A percentile compares a stretch with the other conserved stretches of the same genome.
Conservation (phyloP, 2,888 invertebrate species). For the Platerodrilus igneus region DNA sequence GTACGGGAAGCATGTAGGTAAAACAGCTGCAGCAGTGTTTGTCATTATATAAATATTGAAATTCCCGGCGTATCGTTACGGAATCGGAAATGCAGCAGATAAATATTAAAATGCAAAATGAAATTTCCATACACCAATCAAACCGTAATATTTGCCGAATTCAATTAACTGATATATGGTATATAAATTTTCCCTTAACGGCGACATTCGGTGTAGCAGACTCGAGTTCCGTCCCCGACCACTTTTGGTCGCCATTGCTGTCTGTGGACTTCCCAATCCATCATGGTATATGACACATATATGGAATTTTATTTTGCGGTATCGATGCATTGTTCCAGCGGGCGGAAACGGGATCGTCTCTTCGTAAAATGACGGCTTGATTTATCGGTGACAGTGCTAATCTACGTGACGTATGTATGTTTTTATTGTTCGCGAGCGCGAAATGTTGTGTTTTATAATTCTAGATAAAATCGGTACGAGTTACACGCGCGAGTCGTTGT, state of each 20-base stretch:
- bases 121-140: slow-evolving; percentile 39
- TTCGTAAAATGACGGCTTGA: slow-evolving; percentile 49
- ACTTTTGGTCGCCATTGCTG: slow-evolving; percentile 40
- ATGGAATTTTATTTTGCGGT: slow-evolving; percentile 48
- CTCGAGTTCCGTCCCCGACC: slow-evolving; percentile 30
- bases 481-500: slow-evolving; percentile 38
- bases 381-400: slow-evolving; percentile 50
- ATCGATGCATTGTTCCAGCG: slow-evolving; percentile 41
- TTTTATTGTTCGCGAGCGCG: slow-evolving; percentile 49
- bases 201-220: slow-evolving; percentile 38
- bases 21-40: too few relatives aligned
- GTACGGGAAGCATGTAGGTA: too few relatives aligned
- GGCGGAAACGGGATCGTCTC: slow-evolving; percentile 32
- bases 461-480: slow-evolving; percentile 47
- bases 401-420: slow-evolving; percentile 49
- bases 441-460: slow-evolving; percentile 48
- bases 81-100: slow-evolving; percentile 32
- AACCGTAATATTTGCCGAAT: slow-evolving; percentile 42
- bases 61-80: slow-evolving; percentile 18
- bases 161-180: slow-evolving; percentile 44
- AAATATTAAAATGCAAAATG: slow-evolving; percentile 40
- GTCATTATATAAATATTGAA: slow-evolving; percentile 12
- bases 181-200: slow-evolving; percentile 42
- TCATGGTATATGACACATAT: slow-evolving; percentile 44
- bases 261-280: slow-evolving; percentile 45